Percentiles rank a stretch among this genome's conserved stretches.
Conservation (phyloP, 2,797 vertebrate genomes). For the Sebastes iracundus region DNA sequence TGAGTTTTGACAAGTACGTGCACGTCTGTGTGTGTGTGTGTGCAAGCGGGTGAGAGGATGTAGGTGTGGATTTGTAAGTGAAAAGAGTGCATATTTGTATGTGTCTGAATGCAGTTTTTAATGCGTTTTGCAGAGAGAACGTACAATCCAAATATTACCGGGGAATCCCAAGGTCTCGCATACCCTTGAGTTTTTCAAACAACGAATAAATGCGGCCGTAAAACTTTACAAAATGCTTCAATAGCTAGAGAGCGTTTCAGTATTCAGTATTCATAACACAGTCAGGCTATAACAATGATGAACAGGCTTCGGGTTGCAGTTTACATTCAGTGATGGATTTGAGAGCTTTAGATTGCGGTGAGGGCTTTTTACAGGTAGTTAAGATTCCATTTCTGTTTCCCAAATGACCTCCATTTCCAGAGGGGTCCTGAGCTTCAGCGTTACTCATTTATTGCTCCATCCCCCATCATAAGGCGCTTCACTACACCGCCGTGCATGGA, state of each 20-base stretch:
- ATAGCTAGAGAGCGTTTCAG: constrained; percentile 17
- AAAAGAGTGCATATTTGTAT: neutral
- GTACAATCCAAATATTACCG: neutral
- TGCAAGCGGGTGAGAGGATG: neutral
- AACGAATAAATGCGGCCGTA: constrained; percentile 21
- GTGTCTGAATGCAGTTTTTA: neutral
- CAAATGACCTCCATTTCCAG: constrained; percentile 68
- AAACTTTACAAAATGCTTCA: constrained; percentile 31
- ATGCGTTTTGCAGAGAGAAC: neutral
- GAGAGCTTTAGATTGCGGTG: constrained; percentile 57
- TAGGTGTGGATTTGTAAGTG: neutral
- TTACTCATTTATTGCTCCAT: constrained; percentile 53
- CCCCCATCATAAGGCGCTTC: constrained; percentile 36
- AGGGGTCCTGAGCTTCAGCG: constrained; percentile 62
- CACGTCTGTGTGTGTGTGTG: neutral
- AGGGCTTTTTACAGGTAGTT: constrained; percentile 69
- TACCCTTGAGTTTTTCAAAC: constrained; percentile 16
- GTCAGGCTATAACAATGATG: constrained; percentile 49
- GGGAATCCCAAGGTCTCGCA: neutral
- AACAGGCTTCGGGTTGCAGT: constrained; percentile 57
- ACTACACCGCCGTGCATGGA: constrained; percentile 14
- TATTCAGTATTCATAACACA: constrained; percentile 50
- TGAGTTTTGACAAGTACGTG: constrained; percentile 10
- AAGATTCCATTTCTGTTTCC: constrained; percentile 74
- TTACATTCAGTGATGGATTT: constrained; percentile 67